These are phyloP conservation scores for Mesoligia furuncula DNA, from an alignment of 2,888 invertebrate species.

Conservation along the genomic window DNA sequence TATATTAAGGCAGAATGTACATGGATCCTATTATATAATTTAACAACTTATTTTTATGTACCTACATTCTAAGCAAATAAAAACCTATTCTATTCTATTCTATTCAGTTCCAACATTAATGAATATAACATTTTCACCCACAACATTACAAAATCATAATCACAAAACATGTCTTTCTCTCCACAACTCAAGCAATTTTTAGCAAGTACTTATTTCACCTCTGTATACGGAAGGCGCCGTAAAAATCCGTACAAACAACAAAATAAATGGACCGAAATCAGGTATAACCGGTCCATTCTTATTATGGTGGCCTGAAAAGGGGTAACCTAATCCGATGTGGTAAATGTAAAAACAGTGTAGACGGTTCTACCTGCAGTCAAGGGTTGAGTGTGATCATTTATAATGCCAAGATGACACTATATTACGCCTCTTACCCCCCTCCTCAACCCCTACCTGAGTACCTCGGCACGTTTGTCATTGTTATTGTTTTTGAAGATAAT, in stretches of 20 bases:
- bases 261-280: conserved; percentile 64
- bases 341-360: conserved; percentile 85
- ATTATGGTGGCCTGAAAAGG: conserved; percentile 70
- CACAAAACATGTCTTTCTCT: not conserved
- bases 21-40: too few species aligned
- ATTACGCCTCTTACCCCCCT: conserved; percentile 79
- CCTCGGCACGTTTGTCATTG: conserved; percentile 35
- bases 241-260: conserved; percentile 47
- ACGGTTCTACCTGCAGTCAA: conserved; percentile 67
- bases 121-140: not conserved
- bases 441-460: conserved; percentile 15
- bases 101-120: too few species aligned
- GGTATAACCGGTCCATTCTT: conserved; percentile 62
- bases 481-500: conserved; percentile 40
- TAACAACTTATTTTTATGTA: too few species aligned
- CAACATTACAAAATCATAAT: not conserved
- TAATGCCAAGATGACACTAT: conserved; percentile 89
- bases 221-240: not conserved
- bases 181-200: not conserved
- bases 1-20: too few species aligned
- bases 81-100: too few species aligned
- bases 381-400: conserved; percentile 84
- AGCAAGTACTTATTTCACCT: conserved; percentile 1
- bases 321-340: conserved; percentile 76
- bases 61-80: too few species aligned